These are phyloP conservation scores for zebrafish (Danio rerio) DNA, from an alignment of 2,113 vertebrate genomes.

Conservation along the genomic window DNA sequence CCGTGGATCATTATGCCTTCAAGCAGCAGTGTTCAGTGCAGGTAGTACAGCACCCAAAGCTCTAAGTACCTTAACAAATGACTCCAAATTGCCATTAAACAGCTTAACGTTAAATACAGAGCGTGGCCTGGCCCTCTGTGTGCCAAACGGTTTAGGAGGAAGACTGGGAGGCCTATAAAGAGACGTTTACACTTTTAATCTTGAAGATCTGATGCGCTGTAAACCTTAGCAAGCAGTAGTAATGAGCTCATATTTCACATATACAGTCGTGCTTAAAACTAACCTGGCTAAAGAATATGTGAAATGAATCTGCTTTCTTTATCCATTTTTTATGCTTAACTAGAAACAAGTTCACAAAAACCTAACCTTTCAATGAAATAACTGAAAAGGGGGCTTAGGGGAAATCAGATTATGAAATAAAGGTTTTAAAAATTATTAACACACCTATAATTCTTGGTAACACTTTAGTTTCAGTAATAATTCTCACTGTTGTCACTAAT, in stretches of 20 bases:
- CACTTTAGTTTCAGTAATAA: no score
- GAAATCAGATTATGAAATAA: no score
- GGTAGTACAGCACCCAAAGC: conserved; percentile 68
- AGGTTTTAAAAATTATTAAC: no score
- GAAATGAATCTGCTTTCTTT: no score
- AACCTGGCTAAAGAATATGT: no score
- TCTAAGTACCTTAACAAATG: conserved; percentile 91
- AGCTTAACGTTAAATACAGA: conserved; percentile 93
- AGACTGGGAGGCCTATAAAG: conserved; percentile 91
- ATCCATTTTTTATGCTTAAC: no score
- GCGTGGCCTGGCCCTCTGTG: conserved; percentile 87
- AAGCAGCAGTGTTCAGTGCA: conserved; percentile 66
- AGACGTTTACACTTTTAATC: conserved; percentile 32
- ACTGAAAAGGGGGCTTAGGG: no score
- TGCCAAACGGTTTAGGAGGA: conserved; percentile 88
- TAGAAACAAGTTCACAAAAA: no score
- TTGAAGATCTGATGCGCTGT: neutral
- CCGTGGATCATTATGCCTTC: conserved; percentile 77
- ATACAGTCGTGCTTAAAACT: neutral
- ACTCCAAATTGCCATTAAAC: conserved; percentile 97
- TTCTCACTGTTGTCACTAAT: no score
- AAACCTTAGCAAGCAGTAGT: neutral
- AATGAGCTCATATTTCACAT: neutral
- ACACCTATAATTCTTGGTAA: no score
- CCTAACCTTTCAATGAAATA: no score